Evolutionary conservation across 2,113 vertebrate species (phyloP).

Genomic region (Bambusicola thoracicus): DNA sequence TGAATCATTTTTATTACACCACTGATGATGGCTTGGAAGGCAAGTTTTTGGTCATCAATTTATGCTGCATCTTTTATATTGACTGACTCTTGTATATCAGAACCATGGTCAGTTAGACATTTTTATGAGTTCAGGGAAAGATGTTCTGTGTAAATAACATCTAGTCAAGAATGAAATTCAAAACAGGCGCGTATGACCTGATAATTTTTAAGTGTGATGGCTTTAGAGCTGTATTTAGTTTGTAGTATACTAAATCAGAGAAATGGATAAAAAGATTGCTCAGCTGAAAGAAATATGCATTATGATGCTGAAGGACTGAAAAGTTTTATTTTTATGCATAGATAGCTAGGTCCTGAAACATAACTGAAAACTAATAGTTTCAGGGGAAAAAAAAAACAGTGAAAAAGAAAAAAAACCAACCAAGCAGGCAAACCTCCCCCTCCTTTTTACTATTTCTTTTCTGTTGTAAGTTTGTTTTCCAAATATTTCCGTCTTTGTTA

Average conservation of each 20-base stretch:
- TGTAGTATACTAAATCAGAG: constrained; percentile 17
- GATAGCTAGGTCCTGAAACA: background rate
- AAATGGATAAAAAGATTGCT: background rate
- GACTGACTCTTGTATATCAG: constrained; percentile 57
- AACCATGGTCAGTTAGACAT: constrained; percentile 47
- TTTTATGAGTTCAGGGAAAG: constrained; percentile 58
- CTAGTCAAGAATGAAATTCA: constrained; percentile 36
- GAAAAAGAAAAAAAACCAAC: background rate
- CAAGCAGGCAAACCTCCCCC: background rate
- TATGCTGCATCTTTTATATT: constrained; percentile 55
- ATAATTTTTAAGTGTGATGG: background rate
- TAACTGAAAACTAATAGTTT: background rate
- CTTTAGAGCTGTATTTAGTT: constrained; percentile 31
- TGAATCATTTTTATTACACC: constrained; percentile 72
- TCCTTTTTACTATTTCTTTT: background rate
- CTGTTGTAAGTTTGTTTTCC: background rate
- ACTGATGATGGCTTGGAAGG: constrained; percentile 50
- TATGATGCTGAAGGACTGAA: background rate
- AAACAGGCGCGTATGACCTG: constrained; percentile 15
- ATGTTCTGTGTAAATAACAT: constrained; percentile 48
- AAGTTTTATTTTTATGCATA: background rate
- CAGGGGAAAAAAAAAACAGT: accelerated
- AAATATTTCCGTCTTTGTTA: background rate
- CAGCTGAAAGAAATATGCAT: constrained; percentile 8
- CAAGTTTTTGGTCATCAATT: constrained; percentile 62